These are phyloP conservation scores for Thinocorus orbignyianus DNA, from an alignment of 2,113 vertebrate species.

Conservation along the genomic window DNA sequence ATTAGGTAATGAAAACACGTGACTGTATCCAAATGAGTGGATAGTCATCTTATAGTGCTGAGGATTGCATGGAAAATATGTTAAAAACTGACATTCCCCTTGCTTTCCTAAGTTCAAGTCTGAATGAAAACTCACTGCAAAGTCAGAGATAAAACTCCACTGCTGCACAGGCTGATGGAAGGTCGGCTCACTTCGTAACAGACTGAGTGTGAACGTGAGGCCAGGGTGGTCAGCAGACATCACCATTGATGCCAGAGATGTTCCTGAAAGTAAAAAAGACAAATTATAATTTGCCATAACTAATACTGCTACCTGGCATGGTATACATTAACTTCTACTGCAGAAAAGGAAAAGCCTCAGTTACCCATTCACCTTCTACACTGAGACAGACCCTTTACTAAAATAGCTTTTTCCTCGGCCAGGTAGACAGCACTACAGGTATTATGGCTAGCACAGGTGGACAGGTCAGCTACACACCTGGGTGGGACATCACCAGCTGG, in stretches of 20 bases:
- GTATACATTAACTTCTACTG: neutral
- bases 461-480: slow-evolving; percentile 65
- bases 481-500: slow-evolving; percentile 81
- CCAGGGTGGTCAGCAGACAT: slow-evolving; percentile 79
- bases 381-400: neutral
- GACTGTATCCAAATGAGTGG: neutral
- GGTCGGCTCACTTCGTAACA: slow-evolving; percentile 75
- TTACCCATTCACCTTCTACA: neutral
- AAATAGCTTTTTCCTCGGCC: neutral
- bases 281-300: neutral
- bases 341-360: neutral
- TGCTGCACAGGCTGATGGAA: slow-evolving; percentile 83
- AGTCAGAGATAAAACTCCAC: slow-evolving; percentile 81
- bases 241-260: slow-evolving; percentile 75
- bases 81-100: neutral
- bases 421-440: neutral
- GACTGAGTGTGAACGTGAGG: slow-evolving; percentile 75
- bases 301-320: neutral
- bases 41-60: neutral
- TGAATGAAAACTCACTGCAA: slow-evolving; percentile 72
- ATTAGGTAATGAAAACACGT: neutral
- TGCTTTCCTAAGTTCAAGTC: neutral
- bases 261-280: slow-evolving; percentile 51
- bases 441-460: neutral
- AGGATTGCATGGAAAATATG: neutral